A percentile compares a stretch with the other conserved stretches of the same genome.
phyloP scores from a whole-genome alignment of 2,888 invertebrate species.

The Rotaria sp. region DNA sequence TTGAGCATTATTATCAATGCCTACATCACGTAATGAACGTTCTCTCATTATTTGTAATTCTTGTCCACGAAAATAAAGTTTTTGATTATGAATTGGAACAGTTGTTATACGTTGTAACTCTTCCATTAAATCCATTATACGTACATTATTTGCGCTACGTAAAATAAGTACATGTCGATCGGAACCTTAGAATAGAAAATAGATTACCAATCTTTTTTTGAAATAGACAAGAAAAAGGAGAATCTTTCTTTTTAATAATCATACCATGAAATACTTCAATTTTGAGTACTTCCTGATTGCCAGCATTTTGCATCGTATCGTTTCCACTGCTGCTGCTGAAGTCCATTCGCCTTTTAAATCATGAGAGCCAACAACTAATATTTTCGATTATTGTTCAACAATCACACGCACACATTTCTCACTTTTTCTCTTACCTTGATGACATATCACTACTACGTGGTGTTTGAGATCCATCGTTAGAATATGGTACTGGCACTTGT shows the following conservation, averaged over 20 bases:
- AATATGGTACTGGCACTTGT: background rate
- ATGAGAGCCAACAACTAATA: conserved; percentile 1
- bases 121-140: conserved; percentile 31
- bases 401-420: background rate
- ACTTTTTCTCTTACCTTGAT: background rate
- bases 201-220: no score
- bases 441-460: background rate
- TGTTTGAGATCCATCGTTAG: background rate
- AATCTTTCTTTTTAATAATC: background rate
- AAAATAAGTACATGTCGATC: conserved; percentile 36
- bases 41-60: conserved; percentile 30
- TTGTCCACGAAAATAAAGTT: conserved; percentile 34
- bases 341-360: conserved; percentile 2
- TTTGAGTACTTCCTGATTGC: conserved; percentile 31
- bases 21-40: conserved; percentile 30
- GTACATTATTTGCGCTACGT: conserved; percentile 30
- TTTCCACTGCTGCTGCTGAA: background rate
- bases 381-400: background rate
- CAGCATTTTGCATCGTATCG: background rate
- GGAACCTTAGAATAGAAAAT: background rate
- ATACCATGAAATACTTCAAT: conserved; percentile 38
- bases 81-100: conserved; percentile 32
- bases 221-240: no score
- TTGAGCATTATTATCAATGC: conserved; percentile 36
- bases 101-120: conserved; percentile 36